phyloP scores from a whole-genome alignment of 2,888 invertebrate species.

The Himalopsyche tibetana region DNA sequence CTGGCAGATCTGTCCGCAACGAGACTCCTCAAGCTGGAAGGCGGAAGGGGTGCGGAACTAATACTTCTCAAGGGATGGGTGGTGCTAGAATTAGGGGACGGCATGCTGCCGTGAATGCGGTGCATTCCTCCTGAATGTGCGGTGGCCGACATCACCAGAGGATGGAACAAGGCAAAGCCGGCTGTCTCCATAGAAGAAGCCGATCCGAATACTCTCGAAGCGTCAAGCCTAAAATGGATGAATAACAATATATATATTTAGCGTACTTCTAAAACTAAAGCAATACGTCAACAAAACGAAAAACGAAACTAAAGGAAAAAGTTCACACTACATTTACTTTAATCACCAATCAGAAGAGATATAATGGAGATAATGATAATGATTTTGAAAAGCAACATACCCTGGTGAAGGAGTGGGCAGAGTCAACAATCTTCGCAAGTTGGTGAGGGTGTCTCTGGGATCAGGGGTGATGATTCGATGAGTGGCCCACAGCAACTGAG shows the following conservation, averaged over 20 bases:
- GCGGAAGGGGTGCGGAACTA: constrained; percentile 44
- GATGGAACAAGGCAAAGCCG: constrained; percentile 37
- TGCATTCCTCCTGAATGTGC: background rate
- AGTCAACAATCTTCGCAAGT: constrained; percentile 80
- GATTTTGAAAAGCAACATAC: constrained; percentile 13
- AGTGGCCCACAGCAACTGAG: constrained; percentile 87
- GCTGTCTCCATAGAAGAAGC: constrained; percentile 70
- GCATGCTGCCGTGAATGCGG: constrained; percentile 33
- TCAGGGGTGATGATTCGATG: constrained; percentile 82
- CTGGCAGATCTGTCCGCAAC: constrained; percentile 50
- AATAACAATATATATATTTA: constrained; percentile 7
- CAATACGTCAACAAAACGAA: background rate
- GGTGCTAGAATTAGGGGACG: constrained; percentile 1
- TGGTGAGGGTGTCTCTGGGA: constrained; percentile 86
- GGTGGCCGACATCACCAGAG: constrained; percentile 15
- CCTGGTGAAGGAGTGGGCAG: constrained; percentile 69
- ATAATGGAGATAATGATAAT: too few relatives aligned
- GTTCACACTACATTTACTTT: background rate
- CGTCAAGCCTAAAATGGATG: constrained; percentile 68
- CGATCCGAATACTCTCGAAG: constrained; percentile 71
- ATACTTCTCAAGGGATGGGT: constrained; percentile 4
- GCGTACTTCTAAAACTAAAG: background rate
- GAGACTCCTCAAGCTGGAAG: constrained; percentile 53
- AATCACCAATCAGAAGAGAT: background rate
- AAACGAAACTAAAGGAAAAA: background rate